Percentiles rank a stretch among this genome's conserved stretches.
Conservation (phyloP, 2,888 invertebrate species). For the Tipula vernalis region DNA sequence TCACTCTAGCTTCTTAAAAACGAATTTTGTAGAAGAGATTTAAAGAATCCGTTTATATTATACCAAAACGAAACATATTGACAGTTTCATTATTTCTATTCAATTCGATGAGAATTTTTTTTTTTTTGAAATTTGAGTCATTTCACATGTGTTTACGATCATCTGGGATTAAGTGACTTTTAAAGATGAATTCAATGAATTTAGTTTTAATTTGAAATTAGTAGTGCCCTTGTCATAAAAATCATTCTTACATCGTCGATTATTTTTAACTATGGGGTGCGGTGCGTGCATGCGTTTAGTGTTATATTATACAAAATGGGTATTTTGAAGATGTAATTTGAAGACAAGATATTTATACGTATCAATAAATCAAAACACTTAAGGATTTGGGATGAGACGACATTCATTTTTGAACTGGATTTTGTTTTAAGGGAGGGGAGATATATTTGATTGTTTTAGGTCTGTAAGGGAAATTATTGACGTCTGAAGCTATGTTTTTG, state of each 20-base stretch:
- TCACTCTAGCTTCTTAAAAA: not conserved
- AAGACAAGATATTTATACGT: not conserved
- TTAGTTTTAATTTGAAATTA: not conserved
- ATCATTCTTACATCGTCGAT: not conserved
- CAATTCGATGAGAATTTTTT: not conserved
- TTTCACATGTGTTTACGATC: not conserved
- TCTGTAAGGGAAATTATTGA: no score
- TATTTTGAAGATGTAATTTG: not conserved
- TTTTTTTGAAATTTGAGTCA: not conserved
- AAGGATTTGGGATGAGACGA: not conserved
- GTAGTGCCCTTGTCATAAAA: not conserved
- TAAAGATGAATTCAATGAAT: not conserved
- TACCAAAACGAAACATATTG: not conserved
- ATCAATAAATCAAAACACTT: not conserved
- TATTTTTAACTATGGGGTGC: not conserved
- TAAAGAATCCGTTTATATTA: not conserved
- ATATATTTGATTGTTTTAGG: no score
- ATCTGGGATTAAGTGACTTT: not conserved
- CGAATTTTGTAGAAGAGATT: not conserved
- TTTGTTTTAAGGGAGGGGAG: no score
- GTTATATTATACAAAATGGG: not conserved
- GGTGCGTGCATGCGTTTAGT: not conserved
- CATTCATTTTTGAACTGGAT: no score
- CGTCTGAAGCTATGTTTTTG: no score
- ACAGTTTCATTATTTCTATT: not conserved